phyloP scores from a whole-genome alignment of 2,888 invertebrate species.

The Crocallis elinguaria region DNA sequence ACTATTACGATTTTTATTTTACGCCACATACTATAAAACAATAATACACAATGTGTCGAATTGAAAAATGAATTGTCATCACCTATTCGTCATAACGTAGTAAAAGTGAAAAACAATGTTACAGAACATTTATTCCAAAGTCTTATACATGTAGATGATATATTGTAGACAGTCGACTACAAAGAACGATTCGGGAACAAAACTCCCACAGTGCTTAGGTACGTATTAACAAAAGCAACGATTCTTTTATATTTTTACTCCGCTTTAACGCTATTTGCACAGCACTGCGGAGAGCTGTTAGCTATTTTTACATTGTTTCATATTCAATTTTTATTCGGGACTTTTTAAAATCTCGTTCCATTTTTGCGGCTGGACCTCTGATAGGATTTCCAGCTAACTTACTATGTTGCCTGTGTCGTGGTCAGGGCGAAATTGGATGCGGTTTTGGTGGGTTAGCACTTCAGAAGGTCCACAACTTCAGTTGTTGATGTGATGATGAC shows the following conservation, averaged over 20 bases:
- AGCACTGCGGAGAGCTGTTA: slow-evolving; percentile 18
- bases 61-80: too few relatives aligned
- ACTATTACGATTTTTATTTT: too few relatives aligned
- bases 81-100: too few relatives aligned
- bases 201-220: not conserved
- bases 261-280: slow-evolving; percentile 12
- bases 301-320: slow-evolving; percentile 20
- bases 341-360: slow-evolving; percentile 30
- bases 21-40: too few relatives aligned
- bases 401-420: slow-evolving; percentile 27
- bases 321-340: slow-evolving; percentile 18
- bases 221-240: not conserved
- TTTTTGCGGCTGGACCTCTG: slow-evolving; percentile 33
- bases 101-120: too few relatives aligned
- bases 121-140: too few relatives aligned
- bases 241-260: slow-evolving; percentile 4
- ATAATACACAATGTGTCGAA: too few relatives aligned
- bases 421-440: slow-evolving; percentile 33
- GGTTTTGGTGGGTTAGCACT: slow-evolving; percentile 11
- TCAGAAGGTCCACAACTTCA: too few relatives aligned
- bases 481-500: too few relatives aligned
- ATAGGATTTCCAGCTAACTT: slow-evolving; percentile 32
- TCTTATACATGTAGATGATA: not conserved
- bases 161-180: not conserved
- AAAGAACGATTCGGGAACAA: not conserved